Base-by-base conservation (phyloP, 1,140 invertebrate genomes). In the Drosophila albomicans region DNA sequence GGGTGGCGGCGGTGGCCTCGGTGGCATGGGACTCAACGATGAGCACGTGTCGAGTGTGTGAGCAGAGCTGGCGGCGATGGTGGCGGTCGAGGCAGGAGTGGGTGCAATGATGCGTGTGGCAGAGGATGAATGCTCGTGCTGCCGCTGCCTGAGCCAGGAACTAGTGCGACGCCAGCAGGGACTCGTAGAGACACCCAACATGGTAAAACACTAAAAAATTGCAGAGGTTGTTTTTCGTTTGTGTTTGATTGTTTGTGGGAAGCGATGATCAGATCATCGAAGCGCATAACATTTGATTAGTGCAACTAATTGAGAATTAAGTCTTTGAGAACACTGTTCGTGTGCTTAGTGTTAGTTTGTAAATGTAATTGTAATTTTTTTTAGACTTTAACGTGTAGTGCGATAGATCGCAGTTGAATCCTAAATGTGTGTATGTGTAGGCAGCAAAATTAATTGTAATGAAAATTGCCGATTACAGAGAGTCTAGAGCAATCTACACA, bases 141-240 rank as follows among this genome's bases (percentile, higher is more conserved):
- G 84, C 84, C 85, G 77, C 88, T 87, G 84, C 85, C 85, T 87
- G 67, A 88, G 84, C 84, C 82, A 79, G 81, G 80, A 87, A 41
- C 85, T 87, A 52, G 69, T 81, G 77, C 80, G 84, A 51, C 70
- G 84, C 75, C 82, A 82, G 51, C 63, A 81, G 75, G 85, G 61
- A 70, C 81, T 89, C 72, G 65, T 58, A 81, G 85, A 81, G 85
- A 52, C 80, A 58, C 59, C 70, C 45, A 25, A 48, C 68, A 48
- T 63, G 61, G 72, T 69, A 75, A 62, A 66, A 30, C 32, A 78
- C 28, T 70, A 51, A 69, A 11, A 25, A 25, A 25, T 25, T 25
- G 20, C 51, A 64, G 61, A 71, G 79, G 63, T 81, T 78, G 56
- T 51, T 70, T 38, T 38, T 38, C 20, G 20, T 25, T 25, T 25